Conservation (phyloP, 2,113 vertebrate genomes). For the Lepisosteus oculatus region DNA sequence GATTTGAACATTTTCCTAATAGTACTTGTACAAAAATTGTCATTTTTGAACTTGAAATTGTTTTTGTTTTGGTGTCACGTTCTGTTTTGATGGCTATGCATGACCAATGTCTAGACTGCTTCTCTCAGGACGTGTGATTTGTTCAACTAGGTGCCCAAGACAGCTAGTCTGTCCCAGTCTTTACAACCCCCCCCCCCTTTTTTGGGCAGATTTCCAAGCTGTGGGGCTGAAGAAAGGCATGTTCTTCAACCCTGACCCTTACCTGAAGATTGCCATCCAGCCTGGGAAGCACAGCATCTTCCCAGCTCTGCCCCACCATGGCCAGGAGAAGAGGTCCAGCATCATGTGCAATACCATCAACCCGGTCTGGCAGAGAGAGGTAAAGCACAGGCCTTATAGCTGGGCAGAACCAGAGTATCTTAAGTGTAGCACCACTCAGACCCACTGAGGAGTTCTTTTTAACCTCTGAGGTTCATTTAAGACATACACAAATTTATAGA, state of each 20-base stretch:
- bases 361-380: slow-evolving; percentile 91
- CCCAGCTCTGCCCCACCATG: slow-evolving; percentile 90
- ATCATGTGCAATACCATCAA: slow-evolving; percentile 91
- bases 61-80: too few species aligned
- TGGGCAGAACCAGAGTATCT: background rate
- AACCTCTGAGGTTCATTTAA: background rate
- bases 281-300: slow-evolving; percentile 97
- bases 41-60: too few species aligned
- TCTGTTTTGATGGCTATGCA: too few species aligned
- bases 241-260: slow-evolving; percentile 98
- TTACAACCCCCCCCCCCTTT: background rate
- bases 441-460: background rate
- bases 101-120: too few species aligned
- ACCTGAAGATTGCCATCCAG: slow-evolving; percentile 96
- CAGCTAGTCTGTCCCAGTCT: background rate
- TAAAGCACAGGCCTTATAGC: slow-evolving; percentile 40
- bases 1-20: too few species aligned
- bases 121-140: too few species aligned
- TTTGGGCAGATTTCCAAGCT: slow-evolving; percentile 82
- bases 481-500: too few species aligned
- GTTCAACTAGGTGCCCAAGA: background rate
- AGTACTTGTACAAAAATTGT: too few species aligned
- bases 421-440: background rate
- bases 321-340: slow-evolving; percentile 90
- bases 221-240: slow-evolving; percentile 97